A percentile compares a stretch with the other conserved stretches of the same genome.
phyloP scores from a whole-genome alignment of 64 coral and sea anemone species.

The Stichodactyla mertensii region DNA sequence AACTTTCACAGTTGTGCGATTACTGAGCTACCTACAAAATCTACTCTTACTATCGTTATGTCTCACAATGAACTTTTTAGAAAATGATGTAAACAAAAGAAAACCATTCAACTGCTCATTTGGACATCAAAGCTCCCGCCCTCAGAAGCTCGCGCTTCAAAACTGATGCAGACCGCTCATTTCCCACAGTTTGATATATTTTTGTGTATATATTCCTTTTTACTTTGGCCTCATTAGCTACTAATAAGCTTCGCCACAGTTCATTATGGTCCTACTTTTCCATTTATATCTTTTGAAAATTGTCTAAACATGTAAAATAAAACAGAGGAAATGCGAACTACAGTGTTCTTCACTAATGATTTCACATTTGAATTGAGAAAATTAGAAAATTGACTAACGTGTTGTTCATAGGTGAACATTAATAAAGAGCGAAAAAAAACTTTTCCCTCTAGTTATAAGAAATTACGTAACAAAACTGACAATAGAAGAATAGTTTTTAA shows the following conservation, averaged over 20 bases:
- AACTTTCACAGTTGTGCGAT: background rate
- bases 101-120: constrained; percentile 16
- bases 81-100: constrained; percentile 10
- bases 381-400: background rate
- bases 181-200: constrained; percentile 22
- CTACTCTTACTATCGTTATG: background rate
- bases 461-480: background rate
- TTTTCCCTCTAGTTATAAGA: background rate
- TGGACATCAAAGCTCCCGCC: constrained; percentile 22
- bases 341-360: background rate
- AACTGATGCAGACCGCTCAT: background rate
- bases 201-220: background rate
- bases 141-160: background rate
- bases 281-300: constrained; percentile 14
- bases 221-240: constrained; percentile 13
- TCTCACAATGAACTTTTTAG: constrained; percentile 8
- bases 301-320: constrained; percentile 15
- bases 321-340: constrained; percentile 12
- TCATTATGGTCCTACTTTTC: constrained; percentile 5
- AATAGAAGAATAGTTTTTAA: background rate
- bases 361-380: constrained; percentile 10
- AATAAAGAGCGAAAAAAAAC: background rate
- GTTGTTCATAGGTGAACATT: background rate
- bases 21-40: background rate
- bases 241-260: constrained; percentile 23